Conservation (phyloP, 1,140 invertebrate species). For the Dendrolimus kikuchii region DNA sequence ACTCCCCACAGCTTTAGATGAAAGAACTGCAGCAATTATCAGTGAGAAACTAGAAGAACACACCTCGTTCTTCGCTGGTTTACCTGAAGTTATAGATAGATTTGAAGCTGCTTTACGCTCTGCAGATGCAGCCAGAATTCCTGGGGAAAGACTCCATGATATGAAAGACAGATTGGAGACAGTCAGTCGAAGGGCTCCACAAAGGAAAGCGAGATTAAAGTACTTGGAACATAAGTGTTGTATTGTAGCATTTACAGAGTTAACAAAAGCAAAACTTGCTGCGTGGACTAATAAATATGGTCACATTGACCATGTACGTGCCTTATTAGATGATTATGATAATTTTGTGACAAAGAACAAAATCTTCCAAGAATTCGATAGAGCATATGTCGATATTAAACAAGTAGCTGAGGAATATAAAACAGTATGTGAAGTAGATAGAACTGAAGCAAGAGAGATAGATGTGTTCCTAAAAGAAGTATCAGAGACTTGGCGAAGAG, state of each 20-base stretch:
- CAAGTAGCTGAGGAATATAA: slow-evolving; percentile 94
- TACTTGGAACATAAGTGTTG: slow-evolving; percentile 95
- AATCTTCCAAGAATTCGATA: slow-evolving; percentile 95
- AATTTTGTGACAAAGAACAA: slow-evolving; percentile 93
- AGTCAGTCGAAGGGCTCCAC: slow-evolving; percentile 80
- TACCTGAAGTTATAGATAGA: slow-evolving; percentile 82
- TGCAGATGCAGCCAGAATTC: slow-evolving; percentile 76
- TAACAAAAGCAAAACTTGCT: slow-evolving; percentile 91
- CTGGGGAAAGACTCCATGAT: slow-evolving; percentile 84
- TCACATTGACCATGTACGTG: slow-evolving; percentile 84
- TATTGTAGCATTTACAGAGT: slow-evolving; percentile 90
- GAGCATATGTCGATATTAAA: slow-evolving; percentile 92
- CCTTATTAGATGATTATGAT: slow-evolving; percentile 89
- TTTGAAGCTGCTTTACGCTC: slow-evolving; percentile 80
- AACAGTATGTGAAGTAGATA: slow-evolving; percentile 85
- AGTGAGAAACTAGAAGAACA: slow-evolving; percentile 92
- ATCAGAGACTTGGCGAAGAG: slow-evolving; percentile 89
- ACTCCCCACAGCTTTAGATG: slow-evolving; percentile 86
- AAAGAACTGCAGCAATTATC: slow-evolving; percentile 89
- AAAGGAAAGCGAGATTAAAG: slow-evolving; percentile 86
- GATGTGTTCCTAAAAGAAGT: slow-evolving; percentile 90
- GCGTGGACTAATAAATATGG: slow-evolving; percentile 93
- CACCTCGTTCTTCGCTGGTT: slow-evolving; percentile 89
- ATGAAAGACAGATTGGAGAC: slow-evolving; percentile 83
- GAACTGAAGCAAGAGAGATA: slow-evolving; percentile 82